Percentiles rank a stretch among this genome's conserved stretches.
These are phyloP conservation scores for Tachina fera DNA, from an alignment of 2,888 invertebrate genomes.

Conservation along the genomic window DNA sequence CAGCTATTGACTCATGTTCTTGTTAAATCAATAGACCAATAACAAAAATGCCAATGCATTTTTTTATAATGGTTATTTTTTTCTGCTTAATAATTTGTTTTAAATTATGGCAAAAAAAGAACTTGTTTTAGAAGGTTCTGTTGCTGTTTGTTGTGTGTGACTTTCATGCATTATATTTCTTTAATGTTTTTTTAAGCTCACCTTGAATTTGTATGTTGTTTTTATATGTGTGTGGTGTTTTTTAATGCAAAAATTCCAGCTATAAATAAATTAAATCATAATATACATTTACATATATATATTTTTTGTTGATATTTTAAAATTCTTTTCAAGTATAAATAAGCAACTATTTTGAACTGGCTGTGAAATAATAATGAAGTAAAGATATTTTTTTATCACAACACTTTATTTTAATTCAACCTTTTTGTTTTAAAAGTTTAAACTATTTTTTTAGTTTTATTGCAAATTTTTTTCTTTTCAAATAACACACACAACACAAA, in stretches of 20 bases:
- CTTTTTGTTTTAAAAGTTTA: constrained; percentile 6
- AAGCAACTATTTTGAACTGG: constrained; percentile 7
- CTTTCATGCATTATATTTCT: constrained; percentile 1
- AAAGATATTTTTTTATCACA: neutral
- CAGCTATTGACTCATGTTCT: constrained; percentile 59
- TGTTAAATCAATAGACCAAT: constrained; percentile 8
- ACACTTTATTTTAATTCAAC: constrained; percentile 19
- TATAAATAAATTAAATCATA: constrained; percentile 46
- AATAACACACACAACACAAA: neutral
- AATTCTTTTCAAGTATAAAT: constrained; percentile 37
- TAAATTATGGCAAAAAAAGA: constrained; percentile 48
- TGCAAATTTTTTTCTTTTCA: neutral
- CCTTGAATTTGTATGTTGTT: constrained; percentile 59
- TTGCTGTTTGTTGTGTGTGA: neutral
- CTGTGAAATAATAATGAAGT: neutral
- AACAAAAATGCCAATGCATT: constrained; percentile 40
- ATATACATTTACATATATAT: no score
- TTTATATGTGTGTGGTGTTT: neutral
- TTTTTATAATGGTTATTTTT: constrained; percentile 12
- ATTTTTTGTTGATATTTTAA: constrained; percentile 6
- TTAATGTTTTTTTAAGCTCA: constrained; percentile 44
- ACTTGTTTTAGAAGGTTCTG: constrained; percentile 65
- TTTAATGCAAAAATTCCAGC: constrained; percentile 42
- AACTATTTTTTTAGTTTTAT: neutral
- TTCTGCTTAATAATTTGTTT: constrained; percentile 37